Percentiles rank a stretch among this genome's conserved stretches.
Evolutionary conservation across 2,888 invertebrate species (phyloP).

Genomic region (Tenthredo amoena): DNA sequence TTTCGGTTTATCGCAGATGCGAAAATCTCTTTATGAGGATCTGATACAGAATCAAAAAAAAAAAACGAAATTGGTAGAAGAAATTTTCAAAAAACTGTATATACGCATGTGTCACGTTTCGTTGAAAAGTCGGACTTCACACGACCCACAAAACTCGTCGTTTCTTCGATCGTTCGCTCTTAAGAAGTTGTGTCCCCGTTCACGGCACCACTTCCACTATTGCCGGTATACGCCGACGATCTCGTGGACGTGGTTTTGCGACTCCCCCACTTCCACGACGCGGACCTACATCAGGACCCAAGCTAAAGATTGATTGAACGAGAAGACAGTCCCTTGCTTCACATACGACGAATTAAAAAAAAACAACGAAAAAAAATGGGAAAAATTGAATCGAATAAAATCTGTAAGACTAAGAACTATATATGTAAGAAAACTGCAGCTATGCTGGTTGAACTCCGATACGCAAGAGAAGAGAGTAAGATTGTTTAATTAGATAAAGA

Average conservation of each 20-base stretch:
- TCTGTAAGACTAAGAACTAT: too few relatives aligned
- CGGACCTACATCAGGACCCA: background rate
- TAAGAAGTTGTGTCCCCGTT: constrained; percentile 24
- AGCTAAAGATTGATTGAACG: background rate
- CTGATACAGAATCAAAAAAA: background rate
- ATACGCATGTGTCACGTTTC: background rate
- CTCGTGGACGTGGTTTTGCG: constrained; percentile 42
- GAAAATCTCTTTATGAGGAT: background rate
- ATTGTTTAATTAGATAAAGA: background rate
- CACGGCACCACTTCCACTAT: constrained; percentile 48
- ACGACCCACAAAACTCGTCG: constrained; percentile 18
- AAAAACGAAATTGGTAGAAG: background rate
- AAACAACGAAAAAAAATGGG: background rate
- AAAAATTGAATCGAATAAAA: background rate
- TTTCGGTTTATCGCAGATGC: background rate
- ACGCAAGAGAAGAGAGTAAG: background rate
- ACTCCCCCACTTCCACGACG: constrained; percentile 43
- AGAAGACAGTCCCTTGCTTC: background rate
- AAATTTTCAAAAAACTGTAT: background rate
- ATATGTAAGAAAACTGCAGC: background rate
- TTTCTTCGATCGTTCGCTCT: constrained; percentile 14
- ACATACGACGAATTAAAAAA: background rate
- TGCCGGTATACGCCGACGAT: constrained; percentile 17
- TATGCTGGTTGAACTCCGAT: background rate
- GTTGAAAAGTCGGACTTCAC: background rate